Evolutionary conservation across 2,797 vertebrate species (phyloP), one percentile per base, ranked within the genome.

Genomic region (Crax fasciolata): DNA sequence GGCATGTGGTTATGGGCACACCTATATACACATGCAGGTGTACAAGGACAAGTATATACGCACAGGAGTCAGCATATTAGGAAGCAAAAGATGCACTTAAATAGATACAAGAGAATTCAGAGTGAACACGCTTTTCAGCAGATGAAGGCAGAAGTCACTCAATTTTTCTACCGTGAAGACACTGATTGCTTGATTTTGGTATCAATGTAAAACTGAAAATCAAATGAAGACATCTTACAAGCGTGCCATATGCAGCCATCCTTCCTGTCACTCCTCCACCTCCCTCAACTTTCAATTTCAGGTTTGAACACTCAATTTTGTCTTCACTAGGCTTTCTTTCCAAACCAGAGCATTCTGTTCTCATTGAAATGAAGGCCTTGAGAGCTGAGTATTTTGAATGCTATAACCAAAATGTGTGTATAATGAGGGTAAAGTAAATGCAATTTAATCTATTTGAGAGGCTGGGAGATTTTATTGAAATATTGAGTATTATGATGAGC

Each of bases 351-450:
- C 65, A 41, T 68, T 96, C 68, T 88, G 55, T 90, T 93, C 84
- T 52, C 65, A 43, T 13, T 75, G 68, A 86, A 95, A 89, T 11
- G 14, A 93, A 93, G 51, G 90, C 85, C 89, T 93, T 21, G 14
- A 94, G 86, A 87, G 91, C 27, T 13, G 28, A 84, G 23, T 32
- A 85, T 95, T 95, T 79, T 81, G 84, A 94, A 63, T 72, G 68
- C 44, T 93, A 17, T 24, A 91, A 92, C 38, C 76, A 85, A 94
- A 95, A 93, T 16, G 52, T 39, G 54, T 32, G 32, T 52, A 77
- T 35, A 91, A 95, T 35, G 59, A 90, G 73, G 25, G 61, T 43
- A 93, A 96, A 97, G 87, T 82, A 93, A 97, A 88, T 51, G 78
- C 61, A 91, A 90, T 91, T 96, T 89, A 71, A 94, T 91, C 74